Base-by-base conservation (phyloP, 2,113 vertebrate genomes). In the Actenoides hombroni region DNA sequence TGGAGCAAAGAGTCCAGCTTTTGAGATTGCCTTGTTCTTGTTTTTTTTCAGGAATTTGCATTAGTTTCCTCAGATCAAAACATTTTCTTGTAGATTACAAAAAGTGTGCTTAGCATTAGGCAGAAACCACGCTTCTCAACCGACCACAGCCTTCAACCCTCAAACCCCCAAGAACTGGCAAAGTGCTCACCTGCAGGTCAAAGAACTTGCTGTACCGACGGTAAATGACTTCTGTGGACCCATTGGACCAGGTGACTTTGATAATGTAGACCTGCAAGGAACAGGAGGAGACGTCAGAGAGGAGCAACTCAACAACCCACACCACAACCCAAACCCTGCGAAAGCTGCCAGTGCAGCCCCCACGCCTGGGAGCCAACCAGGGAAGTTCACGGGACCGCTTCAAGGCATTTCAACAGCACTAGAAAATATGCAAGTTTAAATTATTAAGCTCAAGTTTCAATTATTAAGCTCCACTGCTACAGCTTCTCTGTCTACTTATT, bases 201-300 rank as follows among this genome's bases (percentile, higher is more conserved):
- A 99, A 99, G 98, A 99, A 99, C 80, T 99, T 99, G 99, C 99
- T 99, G 98, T 99, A 99, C 83, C 99, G 98, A 31, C 99, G 98
- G 97, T 98, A 99, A 94, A 99, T 99, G 97, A 98, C 98, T 95
- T 99, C 99, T 0, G 98, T 99, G 85, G 98, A 98, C 87, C 99
- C 99, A 95, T 98, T 99, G 92, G 99, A 99, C 99, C 99, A 99
- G 33, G 95, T 99, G 90, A 99, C 99, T 95, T 99, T 99, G 97
- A 99, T 99, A 96, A 99, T 99, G 96, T 99, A 99, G 93, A 99
- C 99, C 99, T 99, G 96, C 1, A 35, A 31, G 77, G 70, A 57
- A 69, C 63, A 82, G 26, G 92, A 42, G 16, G 78, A 94, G 10
- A 42, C 64, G 57, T 83, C 75, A 96, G 90, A 79, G 12, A 64